Base-by-base conservation (phyloP, 2,888 invertebrate species). In the Trichogramma evanescens region DNA sequence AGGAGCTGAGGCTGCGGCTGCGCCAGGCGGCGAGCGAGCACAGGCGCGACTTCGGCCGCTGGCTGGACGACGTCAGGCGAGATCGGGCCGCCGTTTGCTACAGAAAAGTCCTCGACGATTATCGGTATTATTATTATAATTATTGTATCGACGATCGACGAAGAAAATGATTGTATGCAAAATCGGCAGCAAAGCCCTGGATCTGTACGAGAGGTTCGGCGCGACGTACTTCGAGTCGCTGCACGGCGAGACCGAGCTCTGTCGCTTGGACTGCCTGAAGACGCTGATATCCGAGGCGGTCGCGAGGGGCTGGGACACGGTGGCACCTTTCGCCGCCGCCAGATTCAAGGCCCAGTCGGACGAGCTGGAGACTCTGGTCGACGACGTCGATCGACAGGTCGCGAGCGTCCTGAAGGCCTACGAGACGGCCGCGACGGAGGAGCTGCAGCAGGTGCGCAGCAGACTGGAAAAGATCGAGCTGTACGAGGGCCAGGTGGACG, bases 11-110 rank as follows among this genome's bases (percentile, higher is more conserved):
- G 52, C 45, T 68, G 43, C 59, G 63, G 43, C 61, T 68, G 58
- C 46, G 51, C 4, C 50, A 64, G 10, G 6, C 50, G 6, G 55
- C 51, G 2, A 63, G 66, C 38, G 44, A 59, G n/a, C 58, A 49
- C 8, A 58, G 56, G 48, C 48, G 62, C 9, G 59, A 65, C 48
- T 64, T 67, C 42, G 51, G 61, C 39, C 10, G 56, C 8, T 68
- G 66, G 68, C 13, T 68, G 8, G 63, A 66, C 38, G 59, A 63
- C 9, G 44, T 66, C 5, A 66, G 65, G 41, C 59, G 54, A 6
- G 57, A 48, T 38, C 58, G 62, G 57, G 54, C 54, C 5, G 67
- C 58, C 8, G 55, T 62, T 40, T 62, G 64, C 42, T 53, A 59
- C 4, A 63, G 58, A 45, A 66, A 61, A 45, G 50, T 58, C 44